Conservation (phyloP, 2,797 vertebrate genomes). For the Kryptopterus vitreolus region DNA sequence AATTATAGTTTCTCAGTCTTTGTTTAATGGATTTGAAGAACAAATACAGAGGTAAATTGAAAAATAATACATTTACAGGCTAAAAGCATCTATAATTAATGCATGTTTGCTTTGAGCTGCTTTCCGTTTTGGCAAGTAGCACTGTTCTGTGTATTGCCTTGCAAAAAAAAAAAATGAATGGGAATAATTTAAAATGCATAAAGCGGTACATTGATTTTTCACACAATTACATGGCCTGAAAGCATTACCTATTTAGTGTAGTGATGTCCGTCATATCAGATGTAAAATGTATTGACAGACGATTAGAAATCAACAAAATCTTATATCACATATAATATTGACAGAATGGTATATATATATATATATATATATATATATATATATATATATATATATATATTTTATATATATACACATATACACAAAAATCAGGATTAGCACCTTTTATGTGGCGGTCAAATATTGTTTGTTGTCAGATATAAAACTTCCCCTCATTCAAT, state of each 20-base stretch:
- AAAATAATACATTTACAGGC: conserved; percentile 17
- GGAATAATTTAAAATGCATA: not conserved
- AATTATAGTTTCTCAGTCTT: conserved; percentile 34
- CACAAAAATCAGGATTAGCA: too few relatives aligned
- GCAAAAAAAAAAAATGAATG: not conserved
- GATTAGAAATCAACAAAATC: not conserved
- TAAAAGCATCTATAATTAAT: not conserved
- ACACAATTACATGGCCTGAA: not conserved
- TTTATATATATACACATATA: too few relatives aligned
- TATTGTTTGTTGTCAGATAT: too few relatives aligned
- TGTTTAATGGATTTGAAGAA: conserved; percentile 23
- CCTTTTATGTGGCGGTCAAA: too few relatives aligned
- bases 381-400: too few relatives aligned
- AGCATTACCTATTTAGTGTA: not conserved
- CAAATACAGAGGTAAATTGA: conserved; percentile 26
- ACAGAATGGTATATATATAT: not conserved
- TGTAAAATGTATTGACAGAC: not conserved
- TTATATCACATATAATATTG: not conserved
- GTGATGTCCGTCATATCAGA: not conserved
- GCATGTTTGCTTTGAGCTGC: not conserved
- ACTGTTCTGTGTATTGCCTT: not conserved
- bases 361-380: too few relatives aligned
- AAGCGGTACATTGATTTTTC: not conserved
- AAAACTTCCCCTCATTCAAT: not conserved
- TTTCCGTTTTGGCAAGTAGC: conserved; percentile 14